These are phyloP conservation scores for Epinephelus fuscoguttatus DNA, from an alignment of 2,113 vertebrate genomes.

Conservation along the genomic window DNA sequence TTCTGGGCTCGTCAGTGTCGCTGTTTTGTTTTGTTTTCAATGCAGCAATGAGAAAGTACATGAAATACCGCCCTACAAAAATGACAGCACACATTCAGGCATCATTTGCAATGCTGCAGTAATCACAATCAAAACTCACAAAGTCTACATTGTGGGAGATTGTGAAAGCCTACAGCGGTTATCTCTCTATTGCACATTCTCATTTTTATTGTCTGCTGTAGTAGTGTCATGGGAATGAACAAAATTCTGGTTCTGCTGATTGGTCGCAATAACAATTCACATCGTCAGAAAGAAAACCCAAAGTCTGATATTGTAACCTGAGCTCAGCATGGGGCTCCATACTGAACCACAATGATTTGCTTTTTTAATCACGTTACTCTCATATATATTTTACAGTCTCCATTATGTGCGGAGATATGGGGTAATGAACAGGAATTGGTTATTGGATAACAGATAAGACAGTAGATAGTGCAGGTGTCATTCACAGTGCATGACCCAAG, in stretches of 20 bases:
- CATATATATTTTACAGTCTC: conserved; percentile 51
- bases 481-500: conserved; percentile 52
- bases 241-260: conserved; percentile 41
- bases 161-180: conserved; percentile 55
- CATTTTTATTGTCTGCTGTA: conserved; percentile 62
- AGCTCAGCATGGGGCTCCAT: conserved; percentile 40
- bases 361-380: conserved; percentile 59
- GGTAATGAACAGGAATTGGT: conserved; percentile 53
- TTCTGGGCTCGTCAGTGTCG: conserved; percentile 23
- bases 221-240: conserved; percentile 51
- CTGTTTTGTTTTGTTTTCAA: conserved; percentile 55
- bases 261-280: conserved; percentile 61
- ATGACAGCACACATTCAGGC: conserved; percentile 39
- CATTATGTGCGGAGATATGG: conserved; percentile 42
- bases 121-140: conserved; percentile 66
- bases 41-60: conserved; percentile 25
- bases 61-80: conserved; percentile 30
- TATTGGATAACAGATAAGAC: conserved; percentile 65
- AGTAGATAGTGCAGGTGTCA: conserved; percentile 44
- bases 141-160: conserved; percentile 61
- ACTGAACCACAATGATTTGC: conserved; percentile 47
- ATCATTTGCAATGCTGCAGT: conserved; percentile 55
- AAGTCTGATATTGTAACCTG: conserved; percentile 27
- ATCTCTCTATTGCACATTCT: conserved; percentile 64
- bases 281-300: conserved; percentile 15